Conservation (phyloP, 2,797 vertebrate genomes). For the Micropoecilia bifurca region DNA sequence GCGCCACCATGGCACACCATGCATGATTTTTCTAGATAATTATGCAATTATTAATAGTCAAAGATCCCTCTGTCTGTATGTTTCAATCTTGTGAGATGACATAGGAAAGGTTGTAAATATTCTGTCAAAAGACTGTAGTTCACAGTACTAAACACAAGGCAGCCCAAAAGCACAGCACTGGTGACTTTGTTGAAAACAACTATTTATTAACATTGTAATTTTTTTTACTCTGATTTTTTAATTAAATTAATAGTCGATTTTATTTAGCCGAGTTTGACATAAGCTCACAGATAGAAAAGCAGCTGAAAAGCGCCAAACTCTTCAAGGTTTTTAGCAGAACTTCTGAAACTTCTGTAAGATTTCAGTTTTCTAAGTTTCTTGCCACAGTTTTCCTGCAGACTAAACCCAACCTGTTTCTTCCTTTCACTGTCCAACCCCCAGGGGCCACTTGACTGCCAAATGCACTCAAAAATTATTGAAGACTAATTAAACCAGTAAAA, state of each 20-base stretch:
- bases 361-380: slow-evolving; percentile 48
- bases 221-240: neutral
- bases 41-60: neutral
- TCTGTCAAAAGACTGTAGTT: neutral
- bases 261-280: neutral
- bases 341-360: slow-evolving; percentile 41
- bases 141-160: neutral
- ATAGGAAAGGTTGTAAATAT: neutral
- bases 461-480: slow-evolving; percentile 54
- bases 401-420: slow-evolving; percentile 31
- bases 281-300: neutral
- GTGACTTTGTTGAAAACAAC: neutral
- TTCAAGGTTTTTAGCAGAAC: slow-evolving; percentile 13
- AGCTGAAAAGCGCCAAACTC: slow-evolving; percentile 8
- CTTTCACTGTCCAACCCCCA: slow-evolving; percentile 41
- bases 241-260: neutral
- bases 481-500: slow-evolving; percentile 68
- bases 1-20: no score
- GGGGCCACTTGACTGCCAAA: slow-evolving; percentile 57
- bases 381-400: slow-evolving; percentile 50
- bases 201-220: neutral
- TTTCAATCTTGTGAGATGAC: neutral
- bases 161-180: neutral
- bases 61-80: neutral
- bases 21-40: neutral